Evolutionary conservation across 2,888 invertebrate species (phyloP).

Genomic region (Liopterus haemorrhoidalis): DNA sequence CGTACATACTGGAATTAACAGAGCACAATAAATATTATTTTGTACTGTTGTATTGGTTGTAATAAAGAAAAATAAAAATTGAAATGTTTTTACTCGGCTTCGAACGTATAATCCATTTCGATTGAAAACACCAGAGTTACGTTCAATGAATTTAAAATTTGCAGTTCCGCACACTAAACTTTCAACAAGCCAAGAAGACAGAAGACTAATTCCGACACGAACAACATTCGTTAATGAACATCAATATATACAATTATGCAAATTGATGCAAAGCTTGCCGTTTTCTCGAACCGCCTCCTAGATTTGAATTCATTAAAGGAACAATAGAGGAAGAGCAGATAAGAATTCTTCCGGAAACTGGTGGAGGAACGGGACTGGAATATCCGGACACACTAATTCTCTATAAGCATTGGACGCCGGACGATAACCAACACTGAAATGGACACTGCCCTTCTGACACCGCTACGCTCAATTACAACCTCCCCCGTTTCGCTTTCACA

Average conservation of each 20-base stretch:
- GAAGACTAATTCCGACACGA: slow-evolving; percentile 27
- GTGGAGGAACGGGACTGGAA: slow-evolving; percentile 20
- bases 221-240: slow-evolving; percentile 46
- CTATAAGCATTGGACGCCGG: too few species aligned
- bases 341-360: slow-evolving; percentile 24
- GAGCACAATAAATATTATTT: too few species aligned
- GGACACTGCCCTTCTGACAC: too few species aligned
- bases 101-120: slow-evolving; percentile 39
- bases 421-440: too few species aligned
- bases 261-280: slow-evolving; percentile 46
- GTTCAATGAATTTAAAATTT: slow-evolving; percentile 34
- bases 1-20: too few species aligned
- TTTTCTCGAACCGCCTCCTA: slow-evolving; percentile 43
- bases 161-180: slow-evolving; percentile 10
- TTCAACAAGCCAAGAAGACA: slow-evolving; percentile 16
- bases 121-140: slow-evolving; percentile 39
- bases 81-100: too few species aligned
- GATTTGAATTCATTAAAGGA: slow-evolving; percentile 45
- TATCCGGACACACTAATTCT: too few species aligned
- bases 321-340: slow-evolving; percentile 20
- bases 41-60: too few species aligned
- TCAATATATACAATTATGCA: slow-evolving; percentile 48
- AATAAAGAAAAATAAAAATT: too few species aligned
- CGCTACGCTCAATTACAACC: too few species aligned
- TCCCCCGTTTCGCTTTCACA: too few species aligned